These are phyloP conservation scores for Rhagoletis pomonella DNA, from an alignment of 1,140 invertebrate species.

Conservation along the genomic window DNA sequence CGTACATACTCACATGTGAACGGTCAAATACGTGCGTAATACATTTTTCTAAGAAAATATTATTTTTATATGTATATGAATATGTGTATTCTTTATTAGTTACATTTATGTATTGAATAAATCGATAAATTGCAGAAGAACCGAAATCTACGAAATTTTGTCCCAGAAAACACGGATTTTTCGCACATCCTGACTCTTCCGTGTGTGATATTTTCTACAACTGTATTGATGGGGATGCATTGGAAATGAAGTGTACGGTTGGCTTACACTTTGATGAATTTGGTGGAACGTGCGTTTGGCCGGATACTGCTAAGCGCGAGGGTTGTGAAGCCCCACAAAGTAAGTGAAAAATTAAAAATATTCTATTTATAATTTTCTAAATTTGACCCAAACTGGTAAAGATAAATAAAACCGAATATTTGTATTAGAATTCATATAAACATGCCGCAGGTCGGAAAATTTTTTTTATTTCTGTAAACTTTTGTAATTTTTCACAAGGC, in stretches of 20 bases:
- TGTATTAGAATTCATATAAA: too few species aligned
- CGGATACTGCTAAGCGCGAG: constrained; percentile 84
- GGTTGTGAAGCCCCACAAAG: constrained; percentile 79
- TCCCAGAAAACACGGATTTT: constrained; percentile 90
- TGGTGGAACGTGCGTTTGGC: constrained; percentile 89
- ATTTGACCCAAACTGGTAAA: too few species aligned
- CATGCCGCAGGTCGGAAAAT: too few species aligned
- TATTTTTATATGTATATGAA: too few species aligned
- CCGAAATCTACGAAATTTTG: constrained; percentile 84
- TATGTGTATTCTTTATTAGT: neutral
- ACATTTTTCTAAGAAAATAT: too few species aligned
- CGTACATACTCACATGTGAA: too few species aligned
- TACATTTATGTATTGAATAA: neutral
- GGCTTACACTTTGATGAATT: constrained; percentile 92
- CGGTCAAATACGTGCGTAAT: too few species aligned
- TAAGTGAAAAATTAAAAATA: constrained; percentile 63
- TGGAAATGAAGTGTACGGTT: constrained; percentile 87
- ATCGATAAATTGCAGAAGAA: constrained; percentile 78
- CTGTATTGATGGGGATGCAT: constrained; percentile 89
- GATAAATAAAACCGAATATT: too few species aligned
- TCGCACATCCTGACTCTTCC: constrained; percentile 86
- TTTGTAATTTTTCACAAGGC: too few species aligned
- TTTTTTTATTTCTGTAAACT: too few species aligned
- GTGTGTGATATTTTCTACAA: constrained; percentile 92
- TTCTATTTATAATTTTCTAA: too few species aligned